Conservation (phyloP, 2,888 invertebrate species). For the Nephrotoma appendiculata region DNA sequence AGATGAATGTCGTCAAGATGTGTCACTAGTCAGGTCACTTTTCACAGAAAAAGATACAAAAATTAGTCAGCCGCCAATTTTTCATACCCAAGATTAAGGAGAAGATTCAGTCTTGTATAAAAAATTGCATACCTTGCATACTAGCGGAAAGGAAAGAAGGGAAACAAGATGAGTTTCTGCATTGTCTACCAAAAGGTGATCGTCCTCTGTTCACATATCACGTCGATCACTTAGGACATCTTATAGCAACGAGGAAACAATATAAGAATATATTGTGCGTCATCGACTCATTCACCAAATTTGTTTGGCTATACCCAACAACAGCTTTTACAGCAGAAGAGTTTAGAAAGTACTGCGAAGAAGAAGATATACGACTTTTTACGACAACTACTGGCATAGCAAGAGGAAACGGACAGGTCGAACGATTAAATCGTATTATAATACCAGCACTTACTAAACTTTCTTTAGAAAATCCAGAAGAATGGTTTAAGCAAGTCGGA, state of each 20-base stretch:
- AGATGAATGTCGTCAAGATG: constrained; percentile 19
- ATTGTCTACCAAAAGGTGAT: constrained; percentile 19
- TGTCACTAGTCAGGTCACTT: constrained; percentile 24
- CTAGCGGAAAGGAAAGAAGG: constrained; percentile 14
- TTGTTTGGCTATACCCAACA: neutral
- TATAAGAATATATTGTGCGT: constrained; percentile 14
- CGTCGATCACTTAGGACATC: constrained; percentile 19
- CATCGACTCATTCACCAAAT: neutral
- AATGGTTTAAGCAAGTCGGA: constrained; percentile 18
- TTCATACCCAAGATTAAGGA: constrained; percentile 13
- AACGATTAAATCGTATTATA: constrained; percentile 17
- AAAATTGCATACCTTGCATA: constrained; percentile 4
- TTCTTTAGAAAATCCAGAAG: constrained; percentile 17
- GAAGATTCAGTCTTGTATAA: neutral
- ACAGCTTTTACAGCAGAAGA: constrained; percentile 23
- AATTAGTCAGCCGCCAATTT: constrained; percentile 16
- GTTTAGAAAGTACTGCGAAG: constrained; percentile 21
- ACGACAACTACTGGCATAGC: constrained; percentile 19
- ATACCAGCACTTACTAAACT: constrained; percentile 22
- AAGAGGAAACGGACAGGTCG: constrained; percentile 23
- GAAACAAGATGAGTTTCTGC: constrained; percentile 20
- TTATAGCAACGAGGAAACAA: constrained; percentile 16
- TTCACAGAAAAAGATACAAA: constrained; percentile 16
- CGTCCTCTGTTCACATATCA: constrained; percentile 14
- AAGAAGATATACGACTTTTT: constrained; percentile 20